phyloP scores from a whole-genome alignment of 2,113 vertebrate species.

The Petrocephalus microphthalmus region DNA sequence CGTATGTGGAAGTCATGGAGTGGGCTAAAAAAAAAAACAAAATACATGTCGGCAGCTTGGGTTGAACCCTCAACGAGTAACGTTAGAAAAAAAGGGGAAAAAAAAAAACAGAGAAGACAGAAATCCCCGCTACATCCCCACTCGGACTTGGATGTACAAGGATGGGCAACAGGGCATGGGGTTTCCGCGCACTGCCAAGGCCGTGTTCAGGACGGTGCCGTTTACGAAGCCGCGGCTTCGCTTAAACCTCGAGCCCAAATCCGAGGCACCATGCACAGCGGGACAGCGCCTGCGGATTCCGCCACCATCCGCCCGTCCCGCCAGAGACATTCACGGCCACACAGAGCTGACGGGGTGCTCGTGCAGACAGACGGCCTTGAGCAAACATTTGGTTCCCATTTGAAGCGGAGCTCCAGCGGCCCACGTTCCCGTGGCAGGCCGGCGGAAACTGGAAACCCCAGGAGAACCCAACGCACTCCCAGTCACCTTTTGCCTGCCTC shows the following conservation, averaged over 20 bases:
- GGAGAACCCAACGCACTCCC: slow-evolving; percentile 21
- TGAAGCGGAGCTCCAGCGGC: slow-evolving; percentile 34
- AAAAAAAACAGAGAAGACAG: not conserved
- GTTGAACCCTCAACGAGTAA: not conserved
- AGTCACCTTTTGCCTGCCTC: not conserved
- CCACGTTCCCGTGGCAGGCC: slow-evolving; percentile 32
- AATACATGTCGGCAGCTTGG: not conserved
- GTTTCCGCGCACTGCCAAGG: not conserved
- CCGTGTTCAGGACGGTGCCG: not conserved
- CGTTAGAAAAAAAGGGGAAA: not conserved
- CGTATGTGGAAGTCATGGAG: not conserved
- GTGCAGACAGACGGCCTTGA: slow-evolving; percentile 52
- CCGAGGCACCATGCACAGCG: not conserved
- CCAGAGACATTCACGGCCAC: slow-evolving; percentile 52
- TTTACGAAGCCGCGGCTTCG: not conserved
- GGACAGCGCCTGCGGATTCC: slow-evolving; percentile 35
- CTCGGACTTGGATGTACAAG: not conserved
- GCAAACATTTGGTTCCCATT: slow-evolving; percentile 68
- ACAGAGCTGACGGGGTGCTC: slow-evolving; percentile 54
- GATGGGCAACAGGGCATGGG: not conserved
- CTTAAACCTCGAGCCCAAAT: not conserved
- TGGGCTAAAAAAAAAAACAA: not conserved
- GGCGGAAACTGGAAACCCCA: slow-evolving; percentile 16
- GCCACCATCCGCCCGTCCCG: slow-evolving; percentile 38
- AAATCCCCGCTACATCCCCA: not conserved